Base-by-base conservation (phyloP, 2,113 vertebrate genomes). In the Indicator maculatus region DNA sequence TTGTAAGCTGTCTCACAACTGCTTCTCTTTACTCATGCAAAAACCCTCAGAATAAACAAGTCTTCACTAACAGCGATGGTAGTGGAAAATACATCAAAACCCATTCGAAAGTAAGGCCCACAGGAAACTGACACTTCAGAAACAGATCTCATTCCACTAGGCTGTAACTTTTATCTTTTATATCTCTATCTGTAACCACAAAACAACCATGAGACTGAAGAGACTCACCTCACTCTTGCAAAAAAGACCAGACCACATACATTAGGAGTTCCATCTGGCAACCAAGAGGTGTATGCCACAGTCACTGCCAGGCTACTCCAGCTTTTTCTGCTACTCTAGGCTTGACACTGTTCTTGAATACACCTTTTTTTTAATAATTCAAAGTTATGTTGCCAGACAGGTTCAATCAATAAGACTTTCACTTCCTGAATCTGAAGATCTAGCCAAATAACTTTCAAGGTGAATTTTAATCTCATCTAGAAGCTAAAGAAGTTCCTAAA, bases 181-280 rank as follows among this genome's bases (percentile, higher is more conserved):
- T 17, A 50, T 24, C 31, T 38, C 44, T 1, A 23, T 41, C 18
- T 67, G 16, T 10, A 60, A 28, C 3, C 28, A 79, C 24, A 56
- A 50, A 59, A 11, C 20, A 45, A 1, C 16, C 6, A 33, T 24
- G 24, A 50, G 10, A 28, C 27, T 16, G 16, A 16, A 63, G 24
- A 63, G 13, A 24, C 27, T 31, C 31, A 7, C 2, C 3, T 16
- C 16, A 16, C 10, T 36, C 41, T 15, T 30, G 20, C 30, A 65
- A 33, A 53, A n/a, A 21, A 41, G 8, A 50, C 6, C 12, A 31
- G 44, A 52, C 1, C 5, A 21, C 4, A 56, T 33, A 0, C 0
- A 36, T 0, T 4, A 36, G 11, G 27, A 79, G n/a, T 9, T 17
- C 17, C 55, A 23, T 1, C 0, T 7, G 61, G 64, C 14, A 58